Percentiles rank a stretch among this genome's conserved stretches.
Conservation (phyloP, 2,797 vertebrate species). For the Mionectes olivaceus region DNA sequence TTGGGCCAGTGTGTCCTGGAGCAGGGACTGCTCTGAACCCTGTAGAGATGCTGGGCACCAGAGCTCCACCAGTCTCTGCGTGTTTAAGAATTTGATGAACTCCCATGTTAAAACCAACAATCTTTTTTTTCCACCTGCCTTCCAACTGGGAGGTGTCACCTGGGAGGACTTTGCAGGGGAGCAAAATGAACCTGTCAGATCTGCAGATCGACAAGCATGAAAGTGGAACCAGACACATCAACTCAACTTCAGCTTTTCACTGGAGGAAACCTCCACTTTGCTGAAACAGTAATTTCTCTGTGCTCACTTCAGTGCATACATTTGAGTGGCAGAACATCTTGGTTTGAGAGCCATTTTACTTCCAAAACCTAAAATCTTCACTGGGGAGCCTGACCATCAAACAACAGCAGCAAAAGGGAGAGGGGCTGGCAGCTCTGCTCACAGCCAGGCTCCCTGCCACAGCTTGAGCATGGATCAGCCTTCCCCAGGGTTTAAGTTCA, state of each 20-base stretch:
- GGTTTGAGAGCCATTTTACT: slow-evolving; percentile 14
- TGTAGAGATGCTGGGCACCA: neutral
- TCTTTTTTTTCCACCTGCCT: neutral
- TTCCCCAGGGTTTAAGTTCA: neutral
- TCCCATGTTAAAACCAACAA: neutral
- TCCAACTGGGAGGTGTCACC: neutral
- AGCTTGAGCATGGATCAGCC: slow-evolving; percentile 27
- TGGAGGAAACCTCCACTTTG: neutral
- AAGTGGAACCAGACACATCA: slow-evolving; percentile 18
- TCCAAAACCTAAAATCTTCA: slow-evolving; percentile 24
- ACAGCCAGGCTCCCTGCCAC: slow-evolving; percentile 34
- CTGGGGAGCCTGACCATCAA: neutral
- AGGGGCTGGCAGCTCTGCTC: slow-evolving; percentile 39
- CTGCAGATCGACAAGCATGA: fast-evolving
- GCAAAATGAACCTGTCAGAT: slow-evolving; percentile 12
- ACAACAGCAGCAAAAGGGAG: neutral
- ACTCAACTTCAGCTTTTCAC: neutral
- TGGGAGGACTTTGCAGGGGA: neutral
- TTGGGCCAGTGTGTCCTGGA: neutral
- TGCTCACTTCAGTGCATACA: neutral
- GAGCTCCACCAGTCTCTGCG: neutral
- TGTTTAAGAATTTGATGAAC: neutral
- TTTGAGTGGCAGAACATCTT: neutral
- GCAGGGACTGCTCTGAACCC: neutral
- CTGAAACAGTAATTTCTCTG: slow-evolving; percentile 16